Evolutionary conservation across 1,140 invertebrate genomes (phyloP), one percentile per base, ranked within the genome.

Genomic region (Acromyrmex echinatior): DNA sequence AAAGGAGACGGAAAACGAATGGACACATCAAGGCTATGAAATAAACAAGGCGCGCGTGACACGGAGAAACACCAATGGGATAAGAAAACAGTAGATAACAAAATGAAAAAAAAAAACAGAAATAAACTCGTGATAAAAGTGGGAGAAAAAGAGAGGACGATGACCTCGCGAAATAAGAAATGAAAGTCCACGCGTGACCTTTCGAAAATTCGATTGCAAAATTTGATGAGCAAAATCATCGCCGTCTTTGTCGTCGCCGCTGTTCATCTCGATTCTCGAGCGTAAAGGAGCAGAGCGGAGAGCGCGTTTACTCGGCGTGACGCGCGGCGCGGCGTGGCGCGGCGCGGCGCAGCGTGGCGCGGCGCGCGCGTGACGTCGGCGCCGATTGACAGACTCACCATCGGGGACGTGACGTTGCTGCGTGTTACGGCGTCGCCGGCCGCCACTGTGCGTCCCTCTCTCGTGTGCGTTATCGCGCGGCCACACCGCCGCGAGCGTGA

Each of bases 301-400:
- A 45, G 21, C 28, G 73, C 70, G 45, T 16, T 60, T 60, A 63
- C 58, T 53, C 70, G 49, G 28, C 39, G 73, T 76, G 81, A 78
- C 82, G 74, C 7, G 31, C 31, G 31, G 31, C 31, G 31, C 31
- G 31, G 31, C 31, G 31, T 4, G 6, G 35, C 35, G 6, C 35
- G 35, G 35, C 71, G 60, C 56, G 39, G 31, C 31, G 31, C 31
- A 3, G 31, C 31, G 31, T 4, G 6, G 35, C 35, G 6, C 35
- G 35, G 35, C 71, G 60, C 68, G 39, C 62, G 73, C 62, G 74
- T 77, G 79, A 88, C 79, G 86, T 73, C 12, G 63, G 2, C 49
- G 18, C 21, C 31, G 63, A 88, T 88, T 89, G 39, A 63, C 53
- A 51, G 49, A 89, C 88, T 89, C 86, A 89, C 88, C 88, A 89